Conservation (phyloP, 2,797 vertebrate genomes). For the Sebastolobus alascanus region DNA sequence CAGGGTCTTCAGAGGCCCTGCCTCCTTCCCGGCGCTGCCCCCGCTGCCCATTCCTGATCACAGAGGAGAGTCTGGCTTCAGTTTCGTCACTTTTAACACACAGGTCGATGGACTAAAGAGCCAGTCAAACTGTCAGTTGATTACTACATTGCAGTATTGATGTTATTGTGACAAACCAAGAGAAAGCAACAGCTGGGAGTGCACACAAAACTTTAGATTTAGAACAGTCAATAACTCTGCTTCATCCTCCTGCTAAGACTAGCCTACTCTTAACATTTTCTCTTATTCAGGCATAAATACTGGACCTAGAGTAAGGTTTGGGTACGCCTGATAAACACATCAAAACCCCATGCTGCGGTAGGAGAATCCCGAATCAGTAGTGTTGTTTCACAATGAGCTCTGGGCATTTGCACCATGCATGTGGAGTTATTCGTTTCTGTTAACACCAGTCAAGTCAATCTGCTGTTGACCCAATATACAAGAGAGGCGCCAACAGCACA, state of each 20-base stretch:
- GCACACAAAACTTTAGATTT: neutral
- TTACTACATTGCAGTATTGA: neutral
- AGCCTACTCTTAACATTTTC: constrained; percentile 13
- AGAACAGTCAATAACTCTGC: constrained; percentile 14
- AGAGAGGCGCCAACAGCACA: constrained; percentile 15
- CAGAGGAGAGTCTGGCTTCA: constrained; percentile 56
- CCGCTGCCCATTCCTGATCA: constrained; percentile 97
- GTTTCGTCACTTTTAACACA: constrained; percentile 32
- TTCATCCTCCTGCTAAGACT: constrained; percentile 4
- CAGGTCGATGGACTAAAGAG: constrained; percentile 17
- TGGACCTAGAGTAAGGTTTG: neutral
- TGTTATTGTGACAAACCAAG: constrained; percentile 17
- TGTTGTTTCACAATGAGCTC: constrained; percentile 14
- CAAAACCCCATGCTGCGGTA: constrained; percentile 47
- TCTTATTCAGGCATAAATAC: neutral
- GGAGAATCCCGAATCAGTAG: constrained; percentile 14
- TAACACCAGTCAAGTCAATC: constrained; percentile 20
- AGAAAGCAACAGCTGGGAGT: constrained; percentile 13
- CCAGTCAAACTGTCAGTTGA: constrained; percentile 13
- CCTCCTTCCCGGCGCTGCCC: constrained; percentile 96
- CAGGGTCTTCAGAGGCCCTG: constrained; percentile 96
- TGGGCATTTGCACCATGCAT: constrained; percentile 36
- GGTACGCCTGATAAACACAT: constrained; percentile 6
- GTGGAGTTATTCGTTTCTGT: constrained; percentile 28
- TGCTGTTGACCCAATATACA: constrained; percentile 17